phyloP scores from a whole-genome alignment of 2,113 vertebrate genomes.

The Brachyhypopomus gauderio region DNA sequence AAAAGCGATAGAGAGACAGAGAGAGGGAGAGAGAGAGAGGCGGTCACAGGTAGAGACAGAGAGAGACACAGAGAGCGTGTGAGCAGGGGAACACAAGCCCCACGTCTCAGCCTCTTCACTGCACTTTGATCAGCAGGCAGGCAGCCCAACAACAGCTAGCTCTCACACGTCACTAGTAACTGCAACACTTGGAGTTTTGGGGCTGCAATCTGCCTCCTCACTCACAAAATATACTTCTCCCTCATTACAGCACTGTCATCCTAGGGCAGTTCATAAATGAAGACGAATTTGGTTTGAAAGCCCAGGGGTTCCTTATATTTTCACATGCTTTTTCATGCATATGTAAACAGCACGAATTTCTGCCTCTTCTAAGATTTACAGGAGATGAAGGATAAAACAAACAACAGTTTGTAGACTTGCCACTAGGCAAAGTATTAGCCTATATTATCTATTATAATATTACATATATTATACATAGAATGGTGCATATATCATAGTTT shows the following conservation, averaged over 20 bases:
- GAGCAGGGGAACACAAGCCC: conserved; percentile 57
- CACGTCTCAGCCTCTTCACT: conserved; percentile 44
- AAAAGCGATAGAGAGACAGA: conserved; percentile 2
- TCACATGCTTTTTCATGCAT: conserved; percentile 8
- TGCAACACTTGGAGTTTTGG: neutral
- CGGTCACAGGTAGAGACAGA: too few species aligned
- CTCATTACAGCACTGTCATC: conserved; percentile 19
- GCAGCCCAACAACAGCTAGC: conserved; percentile 40
- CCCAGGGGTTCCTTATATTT: conserved; percentile 14
- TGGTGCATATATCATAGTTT: too few species aligned
- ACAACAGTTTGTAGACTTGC: neutral
- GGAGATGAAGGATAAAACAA: conserved; percentile 21
- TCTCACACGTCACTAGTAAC: conserved; percentile 22
- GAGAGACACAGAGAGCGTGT: neutral
- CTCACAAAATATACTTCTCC: conserved; percentile 29
- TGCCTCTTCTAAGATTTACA: conserved; percentile 24
- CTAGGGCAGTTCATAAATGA: conserved; percentile 35
- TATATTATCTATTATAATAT: too few species aligned
- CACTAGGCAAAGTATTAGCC: too few species aligned
- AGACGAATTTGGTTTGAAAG: conserved; percentile 39
- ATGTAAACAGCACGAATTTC: conserved; percentile 20
- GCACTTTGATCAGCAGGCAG: conserved; percentile 54
- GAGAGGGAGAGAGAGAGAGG: neutral
- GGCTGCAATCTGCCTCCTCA: conserved; percentile 18
- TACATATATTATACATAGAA: too few species aligned